Conservation (phyloP, 2,888 invertebrate species). For the Tetragnatha montana region DNA sequence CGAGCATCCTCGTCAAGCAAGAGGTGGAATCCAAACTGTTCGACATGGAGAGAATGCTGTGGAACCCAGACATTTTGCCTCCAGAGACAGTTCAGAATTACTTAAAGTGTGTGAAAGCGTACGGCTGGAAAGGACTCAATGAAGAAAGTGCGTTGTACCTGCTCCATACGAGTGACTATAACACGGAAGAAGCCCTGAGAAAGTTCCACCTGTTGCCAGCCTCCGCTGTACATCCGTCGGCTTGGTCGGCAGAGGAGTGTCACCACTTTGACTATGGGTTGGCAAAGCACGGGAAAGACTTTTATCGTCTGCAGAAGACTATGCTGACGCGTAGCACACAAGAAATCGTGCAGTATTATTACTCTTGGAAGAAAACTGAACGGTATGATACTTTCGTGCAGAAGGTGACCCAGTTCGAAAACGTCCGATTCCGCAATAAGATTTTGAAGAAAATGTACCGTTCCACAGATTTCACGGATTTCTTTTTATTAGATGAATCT, state of each 20-base stretch:
- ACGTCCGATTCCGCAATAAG: background rate
- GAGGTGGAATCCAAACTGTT: background rate
- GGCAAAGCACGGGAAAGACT: background rate
- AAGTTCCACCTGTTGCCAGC: background rate
- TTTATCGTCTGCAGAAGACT: conserved; percentile 12
- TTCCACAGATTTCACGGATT: background rate
- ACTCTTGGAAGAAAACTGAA: conserved; percentile 51
- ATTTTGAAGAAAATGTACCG: conserved; percentile 10
- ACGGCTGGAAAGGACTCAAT: background rate
- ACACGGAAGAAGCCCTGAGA: background rate
- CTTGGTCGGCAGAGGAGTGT: background rate
- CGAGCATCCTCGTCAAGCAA: background rate
- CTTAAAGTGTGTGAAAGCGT: background rate
- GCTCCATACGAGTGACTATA: background rate
- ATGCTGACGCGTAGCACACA: background rate
- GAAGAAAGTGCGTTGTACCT: background rate
- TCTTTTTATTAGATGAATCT: background rate
- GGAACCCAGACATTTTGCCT: background rate
- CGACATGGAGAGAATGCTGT: background rate
- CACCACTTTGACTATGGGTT: background rate
- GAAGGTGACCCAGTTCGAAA: background rate
- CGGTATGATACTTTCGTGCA: conserved; percentile 41
- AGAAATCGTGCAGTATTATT: conserved; percentile 43
- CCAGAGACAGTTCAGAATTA: background rate
- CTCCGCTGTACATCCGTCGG: background rate